These are phyloP conservation scores for Atherinosoma microstoma DNA, from an alignment of 2,797 vertebrate species.

Conservation along the genomic window DNA sequence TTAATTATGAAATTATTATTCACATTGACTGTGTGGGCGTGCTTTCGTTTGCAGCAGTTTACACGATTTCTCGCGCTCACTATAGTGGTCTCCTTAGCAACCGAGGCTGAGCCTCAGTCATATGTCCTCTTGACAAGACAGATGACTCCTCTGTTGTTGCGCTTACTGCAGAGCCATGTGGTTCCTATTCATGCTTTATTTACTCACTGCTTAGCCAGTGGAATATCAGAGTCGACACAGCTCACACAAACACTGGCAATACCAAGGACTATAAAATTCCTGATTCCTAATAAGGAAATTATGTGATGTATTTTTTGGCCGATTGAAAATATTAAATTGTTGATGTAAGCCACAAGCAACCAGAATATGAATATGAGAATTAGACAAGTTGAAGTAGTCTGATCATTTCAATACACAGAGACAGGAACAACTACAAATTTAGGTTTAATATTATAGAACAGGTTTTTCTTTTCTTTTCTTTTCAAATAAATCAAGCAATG, in stretches of 20 bases:
- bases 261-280: neutral
- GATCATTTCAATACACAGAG: neutral
- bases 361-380: neutral
- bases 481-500: neutral
- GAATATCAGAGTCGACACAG: slow-evolving; percentile 42
- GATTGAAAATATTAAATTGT: neutral
- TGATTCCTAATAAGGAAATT: slow-evolving; percentile 3
- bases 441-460: neutral
- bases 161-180: slow-evolving; percentile 69
- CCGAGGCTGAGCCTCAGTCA: slow-evolving; percentile 67
- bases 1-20: neutral
- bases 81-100: slow-evolving; percentile 73
- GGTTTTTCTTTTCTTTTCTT: too few species aligned
- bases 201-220: slow-evolving; percentile 37
- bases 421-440: too few species aligned
- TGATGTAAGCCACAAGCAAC: neutral
- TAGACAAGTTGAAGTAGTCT: neutral
- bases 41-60: slow-evolving; percentile 34
- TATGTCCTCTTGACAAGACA: slow-evolving; percentile 62
- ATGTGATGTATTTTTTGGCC: neutral
- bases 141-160: slow-evolving; percentile 72
- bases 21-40: slow-evolving; percentile 47
- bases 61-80: slow-evolving; percentile 54
- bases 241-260: slow-evolving; percentile 10
- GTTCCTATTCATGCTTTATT: slow-evolving; percentile 66